phyloP scores from a whole-genome alignment of 2,888 invertebrate genomes.

The Eupithecia pulchellata region DNA sequence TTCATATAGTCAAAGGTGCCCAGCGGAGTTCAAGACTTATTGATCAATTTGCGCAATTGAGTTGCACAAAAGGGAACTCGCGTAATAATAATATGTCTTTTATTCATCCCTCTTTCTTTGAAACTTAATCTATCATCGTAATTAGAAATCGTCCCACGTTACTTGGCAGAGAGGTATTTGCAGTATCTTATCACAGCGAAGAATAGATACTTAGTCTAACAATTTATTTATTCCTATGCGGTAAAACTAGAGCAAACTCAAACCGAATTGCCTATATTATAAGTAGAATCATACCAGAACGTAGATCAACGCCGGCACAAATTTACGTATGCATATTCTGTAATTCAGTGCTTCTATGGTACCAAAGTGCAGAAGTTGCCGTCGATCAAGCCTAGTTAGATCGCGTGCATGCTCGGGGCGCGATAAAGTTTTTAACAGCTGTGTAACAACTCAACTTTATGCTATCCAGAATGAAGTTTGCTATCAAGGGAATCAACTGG shows the following conservation, averaged over 20 bases:
- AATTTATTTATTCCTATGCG: not conserved
- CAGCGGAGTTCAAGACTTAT: too few relatives aligned
- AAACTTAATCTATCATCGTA: not conserved
- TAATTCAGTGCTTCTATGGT: constrained; percentile 21
- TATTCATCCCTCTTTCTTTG: not conserved
- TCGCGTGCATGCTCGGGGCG: constrained; percentile 63
- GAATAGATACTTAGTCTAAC: not conserved
- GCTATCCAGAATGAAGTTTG: constrained; percentile 55
- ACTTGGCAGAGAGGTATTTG: not conserved
- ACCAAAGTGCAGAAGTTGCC: constrained; percentile 39
- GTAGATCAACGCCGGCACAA: not conserved
- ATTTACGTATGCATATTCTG: constrained; percentile 15
- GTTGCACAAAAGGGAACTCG: too few relatives aligned
- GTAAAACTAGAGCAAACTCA: constrained; percentile 1
- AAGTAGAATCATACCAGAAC: constrained; percentile 3
- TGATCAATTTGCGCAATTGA: too few relatives aligned
- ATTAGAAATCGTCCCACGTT: not conserved
- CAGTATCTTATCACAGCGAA: not conserved
- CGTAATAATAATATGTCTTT: too few relatives aligned
- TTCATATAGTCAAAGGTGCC: too few relatives aligned
- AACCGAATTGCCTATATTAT: constrained; percentile 5
- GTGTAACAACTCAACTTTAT: constrained; percentile 67
- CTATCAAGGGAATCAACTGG: constrained; percentile 45
- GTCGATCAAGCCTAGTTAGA: constrained; percentile 63
- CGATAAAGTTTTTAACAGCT: constrained; percentile 69